Conservation (phyloP, 2,113 vertebrate genomes). For the Mungos mungo region DNA sequence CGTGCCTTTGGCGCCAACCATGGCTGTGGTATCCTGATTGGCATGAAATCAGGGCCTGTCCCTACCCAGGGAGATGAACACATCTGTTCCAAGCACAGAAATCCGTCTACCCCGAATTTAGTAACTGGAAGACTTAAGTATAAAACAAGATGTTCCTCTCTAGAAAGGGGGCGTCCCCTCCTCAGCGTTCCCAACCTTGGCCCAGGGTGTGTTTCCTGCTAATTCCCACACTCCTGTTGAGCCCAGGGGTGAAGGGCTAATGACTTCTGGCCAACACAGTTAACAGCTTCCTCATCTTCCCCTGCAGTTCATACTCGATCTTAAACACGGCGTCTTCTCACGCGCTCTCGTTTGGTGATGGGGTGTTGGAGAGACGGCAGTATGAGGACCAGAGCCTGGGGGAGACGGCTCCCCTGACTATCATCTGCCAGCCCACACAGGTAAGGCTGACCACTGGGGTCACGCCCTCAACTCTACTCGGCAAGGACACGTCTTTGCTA, state of each 20-base stretch:
- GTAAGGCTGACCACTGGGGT: constrained; percentile 75
- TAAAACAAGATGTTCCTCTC: background rate
- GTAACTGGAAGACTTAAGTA: background rate
- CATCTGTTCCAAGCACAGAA: background rate
- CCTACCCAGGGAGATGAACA: background rate
- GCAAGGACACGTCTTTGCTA: background rate
- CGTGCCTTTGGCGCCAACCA: background rate
- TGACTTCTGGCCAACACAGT: background rate
- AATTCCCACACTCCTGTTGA: background rate
- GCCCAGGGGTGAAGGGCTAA: background rate
- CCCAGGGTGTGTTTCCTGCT: background rate
- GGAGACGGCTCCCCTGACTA: constrained; percentile 86
- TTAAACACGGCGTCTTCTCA: constrained; percentile 86
- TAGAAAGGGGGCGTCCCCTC: background rate
- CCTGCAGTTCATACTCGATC: constrained; percentile 93
- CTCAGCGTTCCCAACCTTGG: background rate
- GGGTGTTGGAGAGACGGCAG: constrained; percentile 88
- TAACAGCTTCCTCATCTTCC: constrained; percentile 42
- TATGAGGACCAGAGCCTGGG: constrained; percentile 90
- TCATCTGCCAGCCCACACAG: constrained; percentile 95
- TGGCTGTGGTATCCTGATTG: constrained; percentile 24
- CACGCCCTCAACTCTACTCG: background rate
- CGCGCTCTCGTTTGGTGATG: constrained; percentile 85
- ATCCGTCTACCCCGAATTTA: background rate
- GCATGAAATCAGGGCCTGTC: background rate